These are phyloP conservation scores for Teleogryllus occipitalis DNA, from an alignment of 1,140 invertebrate genomes.

Conservation along the genomic window DNA sequence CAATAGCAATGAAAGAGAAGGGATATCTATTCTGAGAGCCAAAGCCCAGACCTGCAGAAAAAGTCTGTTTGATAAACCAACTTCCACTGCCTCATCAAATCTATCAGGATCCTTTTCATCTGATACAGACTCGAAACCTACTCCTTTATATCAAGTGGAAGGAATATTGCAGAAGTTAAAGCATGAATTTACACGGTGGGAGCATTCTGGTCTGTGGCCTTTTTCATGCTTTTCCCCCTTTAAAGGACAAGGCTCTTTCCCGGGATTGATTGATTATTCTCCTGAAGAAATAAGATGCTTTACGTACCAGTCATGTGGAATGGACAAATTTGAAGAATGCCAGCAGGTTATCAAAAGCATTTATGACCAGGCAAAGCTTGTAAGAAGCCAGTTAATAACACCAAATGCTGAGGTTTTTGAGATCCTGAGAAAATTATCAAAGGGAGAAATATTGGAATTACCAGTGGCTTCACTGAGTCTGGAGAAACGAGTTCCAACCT, in stretches of 20 bases:
- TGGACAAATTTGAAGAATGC: conserved; percentile 46
- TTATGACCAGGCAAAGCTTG: not conserved
- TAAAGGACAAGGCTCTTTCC: conserved; percentile 49
- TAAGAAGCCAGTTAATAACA: not conserved
- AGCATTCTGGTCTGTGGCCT: conserved; percentile 54
- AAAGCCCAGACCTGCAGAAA: too few species aligned
- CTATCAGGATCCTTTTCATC: conserved; percentile 11
- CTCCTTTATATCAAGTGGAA: conserved; percentile 29
- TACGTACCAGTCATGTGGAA: conserved; percentile 51
- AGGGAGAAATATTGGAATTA: not conserved
- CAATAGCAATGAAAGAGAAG: conserved; percentile 19
- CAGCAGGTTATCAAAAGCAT: conserved; percentile 3
- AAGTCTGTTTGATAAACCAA: conserved; percentile 20
- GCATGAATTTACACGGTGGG: conserved; percentile 44
- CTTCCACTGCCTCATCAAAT: conserved; percentile 19
- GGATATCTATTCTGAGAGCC: conserved; percentile 23
- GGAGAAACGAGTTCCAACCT: not conserved
- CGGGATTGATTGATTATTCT: conserved; percentile 51
- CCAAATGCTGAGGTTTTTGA: not conserved
- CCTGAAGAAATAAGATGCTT: conserved; percentile 53
- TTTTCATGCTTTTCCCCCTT: conserved; percentile 53
- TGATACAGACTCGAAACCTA: conserved; percentile 7
- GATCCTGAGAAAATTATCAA: conserved; percentile 1
- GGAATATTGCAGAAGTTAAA: conserved; percentile 42
- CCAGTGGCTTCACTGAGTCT: not conserved